These are phyloP conservation scores for Pimpla rufipes DNA, from an alignment of 2,888 invertebrate genomes.

Conservation along the genomic window DNA sequence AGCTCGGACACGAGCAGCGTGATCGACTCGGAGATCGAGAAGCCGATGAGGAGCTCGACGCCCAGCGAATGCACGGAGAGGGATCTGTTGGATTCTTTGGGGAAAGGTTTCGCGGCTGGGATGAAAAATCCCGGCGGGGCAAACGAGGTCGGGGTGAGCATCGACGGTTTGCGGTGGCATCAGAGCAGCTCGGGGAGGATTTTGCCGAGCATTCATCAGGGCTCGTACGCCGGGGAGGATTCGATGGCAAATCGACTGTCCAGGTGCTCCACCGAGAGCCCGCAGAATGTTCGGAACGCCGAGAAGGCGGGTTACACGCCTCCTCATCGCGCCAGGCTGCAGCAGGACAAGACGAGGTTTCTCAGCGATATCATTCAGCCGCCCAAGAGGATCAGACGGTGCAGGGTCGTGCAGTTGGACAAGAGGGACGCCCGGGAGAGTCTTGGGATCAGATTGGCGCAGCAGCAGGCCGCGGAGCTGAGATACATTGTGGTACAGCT, in stretches of 20 bases:
- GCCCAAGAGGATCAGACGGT: conserved; percentile 85
- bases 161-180: conserved; percentile 83
- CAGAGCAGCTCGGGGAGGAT: conserved; percentile 81
- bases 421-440: conserved; percentile 90
- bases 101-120: conserved; percentile 3
- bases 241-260: conserved; percentile 22
- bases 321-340: conserved; percentile 80
- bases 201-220: conserved; percentile 82
- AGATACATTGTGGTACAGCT: conserved; percentile 85
- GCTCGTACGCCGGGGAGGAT: conserved; percentile 68
- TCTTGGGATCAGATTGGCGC: conserved; percentile 90
- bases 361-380: conserved; percentile 82
- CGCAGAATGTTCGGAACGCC: background rate
- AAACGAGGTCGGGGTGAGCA: conserved; percentile 71
- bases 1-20: conserved; percentile 83
- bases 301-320: conserved; percentile 57
- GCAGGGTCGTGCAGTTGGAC: conserved; percentile 89
- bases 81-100: conserved; percentile 33
- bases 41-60: conserved; percentile 85
- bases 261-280: background rate
- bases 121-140: conserved; percentile 19
- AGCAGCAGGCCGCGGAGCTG: conserved; percentile 85
- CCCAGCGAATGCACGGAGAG: conserved; percentile 76
- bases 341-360: conserved; percentile 83
- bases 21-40: conserved; percentile 86